phyloP scores from a whole-genome alignment of 53 echinoderm and acorn worm genomes.

The Arbacia lixula region DNA sequence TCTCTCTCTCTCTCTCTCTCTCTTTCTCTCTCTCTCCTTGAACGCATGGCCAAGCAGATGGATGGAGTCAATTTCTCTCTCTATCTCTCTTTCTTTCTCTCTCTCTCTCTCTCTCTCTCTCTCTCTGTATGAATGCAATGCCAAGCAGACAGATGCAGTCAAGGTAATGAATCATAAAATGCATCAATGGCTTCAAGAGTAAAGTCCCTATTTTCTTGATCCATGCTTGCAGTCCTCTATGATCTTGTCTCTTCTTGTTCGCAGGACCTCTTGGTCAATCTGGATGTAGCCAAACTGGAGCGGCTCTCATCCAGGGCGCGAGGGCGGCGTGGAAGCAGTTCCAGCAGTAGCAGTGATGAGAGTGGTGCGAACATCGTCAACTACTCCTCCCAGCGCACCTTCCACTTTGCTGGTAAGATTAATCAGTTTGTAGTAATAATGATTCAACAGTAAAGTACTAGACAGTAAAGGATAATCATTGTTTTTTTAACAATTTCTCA shows the following conservation, averaged over 20 bases:
- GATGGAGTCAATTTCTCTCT: too few relatives aligned
- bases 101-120: too few relatives aligned
- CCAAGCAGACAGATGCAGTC: conserved; percentile 96
- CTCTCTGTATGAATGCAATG: conserved; percentile 97
- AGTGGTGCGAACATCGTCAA: conserved; percentile 59
- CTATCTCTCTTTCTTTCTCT: too few relatives aligned
- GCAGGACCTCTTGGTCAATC: conserved; percentile 78
- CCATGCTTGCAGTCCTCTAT: background rate
- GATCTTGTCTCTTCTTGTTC: background rate
- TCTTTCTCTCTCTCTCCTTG: too few relatives aligned
- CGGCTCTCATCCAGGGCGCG: conserved; percentile 54
- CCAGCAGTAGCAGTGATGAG: conserved; percentile 37
- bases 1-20: background rate
- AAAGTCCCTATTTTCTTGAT: background rate
- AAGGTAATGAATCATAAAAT: too few relatives aligned
- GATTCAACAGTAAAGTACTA: too few relatives aligned
- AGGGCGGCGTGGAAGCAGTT: conserved; percentile 48
- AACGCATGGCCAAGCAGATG: too few relatives aligned
- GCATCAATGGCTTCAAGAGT: too few relatives aligned
- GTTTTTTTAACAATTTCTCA: too few relatives aligned
- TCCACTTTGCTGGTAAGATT: conserved; percentile 74
- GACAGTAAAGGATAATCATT: too few relatives aligned
- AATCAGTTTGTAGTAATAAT: too few relatives aligned
- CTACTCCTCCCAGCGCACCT: conserved; percentile 67
- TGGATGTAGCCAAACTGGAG: conserved; percentile 88